Conservation (phyloP, 2,797 vertebrate genomes). For the Vespertilio murinus region DNA sequence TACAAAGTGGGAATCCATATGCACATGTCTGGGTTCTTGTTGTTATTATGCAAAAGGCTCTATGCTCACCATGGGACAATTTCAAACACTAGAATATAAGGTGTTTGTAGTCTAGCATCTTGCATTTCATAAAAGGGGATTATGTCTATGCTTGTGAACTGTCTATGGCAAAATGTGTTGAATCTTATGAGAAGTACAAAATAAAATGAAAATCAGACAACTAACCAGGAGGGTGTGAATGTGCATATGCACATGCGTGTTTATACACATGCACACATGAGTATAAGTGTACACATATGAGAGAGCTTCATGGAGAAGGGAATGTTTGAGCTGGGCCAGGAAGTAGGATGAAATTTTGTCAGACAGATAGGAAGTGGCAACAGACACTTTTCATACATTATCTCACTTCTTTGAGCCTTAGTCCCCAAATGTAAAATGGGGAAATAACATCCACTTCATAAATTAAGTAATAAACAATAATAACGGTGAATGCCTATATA, state of each 20-base stretch:
- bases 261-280: no score
- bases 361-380: not conserved
- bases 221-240: not conserved
- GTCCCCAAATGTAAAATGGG: not conserved
- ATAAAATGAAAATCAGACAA: not conserved
- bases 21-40: not conserved
- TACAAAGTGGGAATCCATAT: not conserved
- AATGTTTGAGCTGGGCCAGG: not conserved
- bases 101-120: not conserved
- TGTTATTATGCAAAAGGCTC: not conserved
- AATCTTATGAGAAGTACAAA: not conserved
- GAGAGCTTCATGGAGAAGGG: not conserved
- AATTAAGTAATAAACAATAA: not conserved
- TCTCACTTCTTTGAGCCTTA: not conserved
- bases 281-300: rapidly evolving
- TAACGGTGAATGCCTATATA: not conserved
- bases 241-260: no score
- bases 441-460: not conserved
- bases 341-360: not conserved
- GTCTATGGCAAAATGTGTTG: not conserved
- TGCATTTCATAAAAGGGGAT: not conserved
- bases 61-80: not conserved
- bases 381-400: not conserved
- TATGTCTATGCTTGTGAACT: not conserved
- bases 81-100: not conserved